Evolutionary conservation across 2,113 vertebrate species (phyloP).

Genomic region (Bubalus kerabau): DNA sequence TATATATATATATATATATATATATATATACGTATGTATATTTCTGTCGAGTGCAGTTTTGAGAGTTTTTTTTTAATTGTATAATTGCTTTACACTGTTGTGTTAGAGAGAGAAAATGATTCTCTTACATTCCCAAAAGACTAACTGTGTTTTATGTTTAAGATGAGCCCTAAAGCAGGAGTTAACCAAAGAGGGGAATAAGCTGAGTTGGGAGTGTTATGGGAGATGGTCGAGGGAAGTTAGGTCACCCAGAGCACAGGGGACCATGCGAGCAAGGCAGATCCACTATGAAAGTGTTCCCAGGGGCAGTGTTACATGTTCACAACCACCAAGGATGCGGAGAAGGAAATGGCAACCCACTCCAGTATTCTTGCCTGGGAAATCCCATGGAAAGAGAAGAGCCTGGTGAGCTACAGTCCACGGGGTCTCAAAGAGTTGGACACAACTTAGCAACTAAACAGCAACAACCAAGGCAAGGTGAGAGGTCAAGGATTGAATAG

Average conservation of each 20-base stretch:
- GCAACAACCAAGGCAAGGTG: neutral
- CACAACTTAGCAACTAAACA: neutral
- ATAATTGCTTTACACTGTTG: neutral
- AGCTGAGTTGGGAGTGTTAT: neutral
- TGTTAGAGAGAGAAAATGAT: neutral
- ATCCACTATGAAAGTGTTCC: neutral
- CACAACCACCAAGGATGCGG: neutral
- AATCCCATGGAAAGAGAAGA: neutral
- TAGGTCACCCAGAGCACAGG: neutral
- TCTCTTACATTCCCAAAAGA: neutral
- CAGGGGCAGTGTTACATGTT: neutral
- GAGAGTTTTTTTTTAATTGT: neutral
- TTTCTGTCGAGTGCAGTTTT: neutral
- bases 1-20: neutral
- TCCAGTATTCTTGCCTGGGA: neutral
- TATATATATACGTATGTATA: neutral
- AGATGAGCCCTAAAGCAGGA: neutral
- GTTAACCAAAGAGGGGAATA: neutral
- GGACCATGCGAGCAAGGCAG: accelerated
- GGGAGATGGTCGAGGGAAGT: neutral
- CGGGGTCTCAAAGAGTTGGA: neutral
- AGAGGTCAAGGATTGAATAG: neutral
- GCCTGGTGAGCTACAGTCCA: neutral
- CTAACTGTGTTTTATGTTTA: neutral
- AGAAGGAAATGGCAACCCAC: neutral